Conservation (phyloP, 2,888 invertebrate species). For the Agonopterix subpropinquella region DNA sequence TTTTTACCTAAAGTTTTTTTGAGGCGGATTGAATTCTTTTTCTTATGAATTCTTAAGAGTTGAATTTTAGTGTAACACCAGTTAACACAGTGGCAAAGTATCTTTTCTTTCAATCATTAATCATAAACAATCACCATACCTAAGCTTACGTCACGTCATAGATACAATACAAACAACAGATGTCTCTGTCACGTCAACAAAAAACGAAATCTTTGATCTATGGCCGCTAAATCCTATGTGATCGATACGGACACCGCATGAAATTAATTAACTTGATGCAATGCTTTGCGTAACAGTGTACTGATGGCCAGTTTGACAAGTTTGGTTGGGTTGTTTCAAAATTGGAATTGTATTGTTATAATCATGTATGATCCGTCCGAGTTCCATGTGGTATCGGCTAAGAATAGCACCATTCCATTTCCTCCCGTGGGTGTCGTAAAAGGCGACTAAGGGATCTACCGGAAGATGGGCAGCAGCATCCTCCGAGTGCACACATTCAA, state of each 20-base stretch:
- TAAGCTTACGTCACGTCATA: neutral
- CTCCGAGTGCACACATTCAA: no score
- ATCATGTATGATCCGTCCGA: no score
- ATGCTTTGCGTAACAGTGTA: constrained; percentile 19
- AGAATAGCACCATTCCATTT: no score
- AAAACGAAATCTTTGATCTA: constrained; percentile 43
- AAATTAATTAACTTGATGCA: constrained; percentile 49
- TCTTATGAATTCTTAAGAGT: no score
- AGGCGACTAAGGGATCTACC: no score
- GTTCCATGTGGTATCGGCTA: no score
- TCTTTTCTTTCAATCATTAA: neutral
- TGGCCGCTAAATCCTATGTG: constrained; percentile 43
- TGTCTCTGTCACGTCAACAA: constrained; percentile 43
- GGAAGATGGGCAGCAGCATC: no score
- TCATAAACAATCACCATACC: neutral
- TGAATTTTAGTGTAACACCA: no score
- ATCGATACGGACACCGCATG: constrained; percentile 56
- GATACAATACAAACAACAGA: neutral
- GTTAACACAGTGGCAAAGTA: neutral
- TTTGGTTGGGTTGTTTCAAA: neutral
- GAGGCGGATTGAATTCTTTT: no score
- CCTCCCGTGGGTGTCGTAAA: no score
- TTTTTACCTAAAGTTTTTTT: no score
- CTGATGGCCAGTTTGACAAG: constrained; percentile 2
- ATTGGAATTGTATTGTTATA: no score